Conservation (phyloP, 2,888 invertebrate genomes). For the Steinernema scapterisci region DNA sequence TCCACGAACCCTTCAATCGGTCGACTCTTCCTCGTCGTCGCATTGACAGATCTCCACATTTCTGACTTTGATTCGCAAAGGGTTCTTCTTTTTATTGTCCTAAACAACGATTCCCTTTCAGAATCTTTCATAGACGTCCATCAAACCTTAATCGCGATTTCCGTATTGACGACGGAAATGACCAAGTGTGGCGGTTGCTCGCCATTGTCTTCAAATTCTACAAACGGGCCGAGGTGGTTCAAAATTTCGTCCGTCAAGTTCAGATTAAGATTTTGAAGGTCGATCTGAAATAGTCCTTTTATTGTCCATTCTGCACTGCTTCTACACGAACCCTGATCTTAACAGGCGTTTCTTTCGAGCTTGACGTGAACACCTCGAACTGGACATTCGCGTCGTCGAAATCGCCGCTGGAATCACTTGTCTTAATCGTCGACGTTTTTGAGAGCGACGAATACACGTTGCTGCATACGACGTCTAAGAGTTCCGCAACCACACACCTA, state of each 20-base stretch:
- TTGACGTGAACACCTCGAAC: conserved; percentile 37
- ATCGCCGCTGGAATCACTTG: conserved; percentile 33
- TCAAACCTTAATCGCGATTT: conserved; percentile 52
- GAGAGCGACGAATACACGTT: conserved; percentile 34
- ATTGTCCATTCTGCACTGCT: no score
- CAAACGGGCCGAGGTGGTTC: conserved; percentile 54
- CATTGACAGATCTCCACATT: conserved; percentile 38
- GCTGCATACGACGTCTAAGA: conserved; percentile 34
- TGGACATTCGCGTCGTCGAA: conserved; percentile 37
- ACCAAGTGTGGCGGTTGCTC: conserved; percentile 47
- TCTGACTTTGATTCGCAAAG: conserved; percentile 47
- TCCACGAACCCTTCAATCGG: no score
- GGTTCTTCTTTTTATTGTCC: conserved; percentile 53
- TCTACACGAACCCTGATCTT: conserved; percentile 29
- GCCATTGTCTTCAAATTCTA: conserved; percentile 48
- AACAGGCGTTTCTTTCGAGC: conserved; percentile 29
- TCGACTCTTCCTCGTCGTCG: conserved; percentile 40
- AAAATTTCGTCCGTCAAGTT: conserved; percentile 54
- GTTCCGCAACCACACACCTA: conserved; percentile 30
- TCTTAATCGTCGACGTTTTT: background rate
- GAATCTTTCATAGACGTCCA: background rate
- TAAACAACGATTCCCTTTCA: conserved; percentile 29
- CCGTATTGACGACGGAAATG: conserved; percentile 47
- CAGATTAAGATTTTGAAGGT: conserved; percentile 41
- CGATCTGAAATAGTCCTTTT: conserved; percentile 35